A percentile compares a stretch with the other conserved stretches of the same genome.
phyloP scores from a whole-genome alignment of 2,888 invertebrate species.

The Leistus spinibarbis region DNA sequence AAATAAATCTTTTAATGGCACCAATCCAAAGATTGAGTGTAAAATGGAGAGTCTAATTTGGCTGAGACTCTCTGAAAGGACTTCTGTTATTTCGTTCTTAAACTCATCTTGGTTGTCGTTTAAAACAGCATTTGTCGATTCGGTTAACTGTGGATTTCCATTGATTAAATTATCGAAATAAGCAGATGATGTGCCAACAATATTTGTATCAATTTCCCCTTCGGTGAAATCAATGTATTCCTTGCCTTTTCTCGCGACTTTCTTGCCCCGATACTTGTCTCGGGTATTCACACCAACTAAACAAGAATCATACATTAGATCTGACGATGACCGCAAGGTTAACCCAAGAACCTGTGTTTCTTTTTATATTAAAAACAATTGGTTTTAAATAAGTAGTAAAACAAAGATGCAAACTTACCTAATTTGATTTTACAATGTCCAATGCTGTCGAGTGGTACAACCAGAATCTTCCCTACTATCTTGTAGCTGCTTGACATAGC shows the following conservation, averaged over 20 bases:
- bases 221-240: slow-evolving; percentile 43
- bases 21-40: background rate
- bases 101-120: slow-evolving; percentile 53
- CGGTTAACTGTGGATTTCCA: slow-evolving; percentile 46
- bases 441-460: slow-evolving; percentile 70
- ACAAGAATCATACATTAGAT: background rate
- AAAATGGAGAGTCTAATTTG: background rate
- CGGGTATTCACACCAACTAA: slow-evolving; percentile 15
- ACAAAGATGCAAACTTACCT: slow-evolving; percentile 42
- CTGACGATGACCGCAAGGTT: too few species aligned
- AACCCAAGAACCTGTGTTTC: too few species aligned
- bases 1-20: background rate
- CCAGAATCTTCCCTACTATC: slow-evolving; percentile 68
- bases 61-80: background rate
- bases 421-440: slow-evolving; percentile 55
- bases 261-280: slow-evolving; percentile 35
- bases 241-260: slow-evolving; percentile 40
- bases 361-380: too few species aligned
- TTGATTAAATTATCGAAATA: slow-evolving; percentile 48
- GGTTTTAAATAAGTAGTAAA: too few species aligned
- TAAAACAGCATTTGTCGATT: slow-evolving; percentile 52
- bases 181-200: slow-evolving; percentile 41
- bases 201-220: slow-evolving; percentile 39
- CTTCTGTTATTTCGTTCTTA: slow-evolving; percentile 49
- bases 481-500: slow-evolving; percentile 67